phyloP scores from a whole-genome alignment of 1,140 invertebrate species.

The Phenacoccus solenopsis region DNA sequence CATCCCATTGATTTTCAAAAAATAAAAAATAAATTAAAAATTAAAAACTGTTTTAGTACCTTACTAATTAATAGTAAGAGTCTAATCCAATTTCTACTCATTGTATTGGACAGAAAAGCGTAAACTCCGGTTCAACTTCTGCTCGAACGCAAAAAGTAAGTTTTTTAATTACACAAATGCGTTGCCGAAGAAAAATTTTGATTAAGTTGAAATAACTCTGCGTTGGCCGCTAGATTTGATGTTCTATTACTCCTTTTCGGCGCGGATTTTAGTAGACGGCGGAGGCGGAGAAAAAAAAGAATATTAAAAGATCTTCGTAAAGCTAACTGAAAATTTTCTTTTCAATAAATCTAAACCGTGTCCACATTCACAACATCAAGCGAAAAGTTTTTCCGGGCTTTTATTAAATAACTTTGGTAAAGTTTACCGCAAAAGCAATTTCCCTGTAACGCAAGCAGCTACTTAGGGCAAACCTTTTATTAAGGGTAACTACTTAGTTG shows the following conservation, averaged over 20 bases:
- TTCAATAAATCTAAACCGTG: conserved; percentile 16
- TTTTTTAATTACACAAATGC: conserved; percentile 17
- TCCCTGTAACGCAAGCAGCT: conserved; percentile 12
- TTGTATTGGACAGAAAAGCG: too few relatives aligned
- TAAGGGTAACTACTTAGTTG: conserved; percentile 5
- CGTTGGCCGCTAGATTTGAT: not conserved
- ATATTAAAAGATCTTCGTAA: conserved; percentile 4
- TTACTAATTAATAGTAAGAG: too few relatives aligned
- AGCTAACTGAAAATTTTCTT: conserved; percentile 8
- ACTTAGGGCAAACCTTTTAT: conserved; percentile 15
- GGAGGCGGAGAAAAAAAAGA: not conserved
- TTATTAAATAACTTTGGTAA: conserved; percentile 18
- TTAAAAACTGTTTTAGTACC: too few relatives aligned
- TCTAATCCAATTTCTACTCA: too few relatives aligned
- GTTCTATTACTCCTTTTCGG: not conserved
- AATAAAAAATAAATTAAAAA: too few relatives aligned
- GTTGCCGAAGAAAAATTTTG: not conserved
- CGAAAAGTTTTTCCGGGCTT: conserved; percentile 16
- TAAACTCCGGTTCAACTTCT: too few relatives aligned
- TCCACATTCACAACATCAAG: conserved; percentile 14
- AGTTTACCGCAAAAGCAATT: conserved; percentile 17
- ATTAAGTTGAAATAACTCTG: conserved; percentile 11
- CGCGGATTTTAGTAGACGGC: not conserved
- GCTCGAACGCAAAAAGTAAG: too few relatives aligned
- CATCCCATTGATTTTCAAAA: too few relatives aligned